Base-by-base conservation (phyloP, 2,888 invertebrate genomes). In the Melieria omissa region DNA sequence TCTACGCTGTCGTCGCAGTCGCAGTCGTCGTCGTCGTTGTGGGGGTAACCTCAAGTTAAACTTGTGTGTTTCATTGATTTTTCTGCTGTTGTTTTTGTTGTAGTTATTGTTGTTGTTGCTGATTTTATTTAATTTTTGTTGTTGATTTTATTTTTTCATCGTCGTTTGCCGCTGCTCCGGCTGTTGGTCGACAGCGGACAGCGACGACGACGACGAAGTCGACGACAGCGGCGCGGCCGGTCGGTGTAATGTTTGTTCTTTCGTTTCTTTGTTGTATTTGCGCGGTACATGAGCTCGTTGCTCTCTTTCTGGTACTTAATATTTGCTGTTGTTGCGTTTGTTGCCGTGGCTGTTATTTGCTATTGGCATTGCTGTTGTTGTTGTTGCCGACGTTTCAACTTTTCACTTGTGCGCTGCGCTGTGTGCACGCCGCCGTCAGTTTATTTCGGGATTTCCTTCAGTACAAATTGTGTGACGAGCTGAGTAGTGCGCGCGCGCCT, bases 401-500 rank as follows among this genome's bases (percentile, higher is more conserved):
- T 67, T 68, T 29, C 41, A 68, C 67, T 54, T 64, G 64, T 10
- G 42, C 64, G 63, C 29, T 62, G 64, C 29, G 29, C 29, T 29
- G 29, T 29, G 29, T 47, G 55, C 14, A 55, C 7, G 49, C 14
- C 7, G 52, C 60, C 68, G 73, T 75, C 71, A 73, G 57, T 72
- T 65, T 65, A 69, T 71, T 72, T 75, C 65, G 66, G 73, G 69
- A 73, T 73, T 70, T 70, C 16, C 57, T 67, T 74, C 73, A 75
- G 75, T 75, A 75, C 75, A 75, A 73, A 70, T 69, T 71, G 70
- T 69, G 75, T 64, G 71, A 69, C 64, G 72, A 72, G 74, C 76
- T 75, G 72, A 77, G 75, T 72, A 78, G 73, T 80, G 82, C 82
- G 80, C 80, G 72, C 80, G 82, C 72, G 73, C 42, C 73, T 69